Base-by-base conservation (phyloP, 2,113 vertebrate genomes). In the Sclerurus mexicanus region DNA sequence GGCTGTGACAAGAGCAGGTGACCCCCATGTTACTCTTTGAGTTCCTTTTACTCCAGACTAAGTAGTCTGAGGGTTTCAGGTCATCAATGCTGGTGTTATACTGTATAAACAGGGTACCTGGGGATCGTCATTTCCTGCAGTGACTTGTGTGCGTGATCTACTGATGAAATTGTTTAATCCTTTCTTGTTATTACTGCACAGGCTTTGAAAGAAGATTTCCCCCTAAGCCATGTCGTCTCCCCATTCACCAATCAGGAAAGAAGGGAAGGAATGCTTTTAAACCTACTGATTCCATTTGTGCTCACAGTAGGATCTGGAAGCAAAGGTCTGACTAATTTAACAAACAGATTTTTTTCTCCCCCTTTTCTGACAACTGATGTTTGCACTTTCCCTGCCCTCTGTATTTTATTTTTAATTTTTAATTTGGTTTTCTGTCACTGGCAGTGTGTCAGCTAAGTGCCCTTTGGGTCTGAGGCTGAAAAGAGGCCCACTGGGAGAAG, bases 211-310 rank as follows among this genome's bases (percentile, higher is more conserved):
- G 99, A 99, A 90, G 99, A 99, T 98, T 99, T 99, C 50, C 99
- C 99, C 31, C 98, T 99, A 97, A 99, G 99, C 97, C 99, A 99
- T 93, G 99, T 99, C 98, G 99, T 99, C 98, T 99, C 99, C 83
- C 99, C 99, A 74, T 99, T 99, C 98, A 99, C 99, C 98, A 99
- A 99, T 99, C 99, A 99, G 98, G 99, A 99, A 97, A 98, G 99
- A 97, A 98, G 99, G 96, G 99, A 99, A 97, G 99, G 99, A 96
- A 99, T 99, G 99, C 99, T 99, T 97, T 99, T 99, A 97, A 99
- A 99, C 96, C 98, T 99, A 78, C 98, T 99, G 77, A 99, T 99
- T 97, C 99, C 99, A 89, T 99, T 99, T 97, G 99, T 99, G 86
- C 98, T 99, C 96, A 99, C 99, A 92, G 99, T 99, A 97, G 99